Evolutionary conservation across 2,888 invertebrate genomes (phyloP), one percentile per base, ranked within the genome.

Genomic region (Caenorhabditis afra): DNA sequence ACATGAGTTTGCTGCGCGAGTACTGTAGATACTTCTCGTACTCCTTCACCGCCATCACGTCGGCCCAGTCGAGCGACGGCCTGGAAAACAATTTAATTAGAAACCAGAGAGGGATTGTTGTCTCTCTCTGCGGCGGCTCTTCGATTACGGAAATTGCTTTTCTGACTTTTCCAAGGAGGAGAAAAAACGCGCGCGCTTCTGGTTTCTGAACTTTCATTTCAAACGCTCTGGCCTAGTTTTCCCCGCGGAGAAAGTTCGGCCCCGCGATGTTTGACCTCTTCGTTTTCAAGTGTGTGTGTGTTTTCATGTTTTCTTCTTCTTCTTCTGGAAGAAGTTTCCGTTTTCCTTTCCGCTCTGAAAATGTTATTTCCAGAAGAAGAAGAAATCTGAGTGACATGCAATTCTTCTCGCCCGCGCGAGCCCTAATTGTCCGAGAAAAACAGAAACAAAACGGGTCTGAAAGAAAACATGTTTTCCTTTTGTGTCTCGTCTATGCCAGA

Each of bases 21-120:
- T 88, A 90, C 75, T 90, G 90, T 47, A 85, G 74, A 74, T 90
- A 90, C 66, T 90, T 90, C 74, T 90, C 90, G 75, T 89, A 90
- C 39, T 85, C 81, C 49, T 85, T 81, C 57, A 79, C 83, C 12
- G 87, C 87, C 83, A 85, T 86, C 61, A 90, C 62, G 65, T 90
- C 89, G n/a, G 82, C 67, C 87, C 87, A 89, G 58, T 84, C 83
- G 23, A 87, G 68, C 2, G 82, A 81, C 20, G 84, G 83, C 82
- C 86, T 86, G 67, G 16, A 66, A 47, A 12, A 29, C 20, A 44
- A 50, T 57, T 49, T 39, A 58, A 59, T 52, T 55, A 66, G 39
- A 57, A 57, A 47, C 12, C 35, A 53, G 10, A 37, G n/a, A 53
- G n/a, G 35, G 47, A 18, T 20, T 47, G 47, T 41, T 41, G 4